These are phyloP conservation scores for Lepisosteus osseus DNA, from an alignment of 2,113 vertebrate species.

Conservation along the genomic window DNA sequence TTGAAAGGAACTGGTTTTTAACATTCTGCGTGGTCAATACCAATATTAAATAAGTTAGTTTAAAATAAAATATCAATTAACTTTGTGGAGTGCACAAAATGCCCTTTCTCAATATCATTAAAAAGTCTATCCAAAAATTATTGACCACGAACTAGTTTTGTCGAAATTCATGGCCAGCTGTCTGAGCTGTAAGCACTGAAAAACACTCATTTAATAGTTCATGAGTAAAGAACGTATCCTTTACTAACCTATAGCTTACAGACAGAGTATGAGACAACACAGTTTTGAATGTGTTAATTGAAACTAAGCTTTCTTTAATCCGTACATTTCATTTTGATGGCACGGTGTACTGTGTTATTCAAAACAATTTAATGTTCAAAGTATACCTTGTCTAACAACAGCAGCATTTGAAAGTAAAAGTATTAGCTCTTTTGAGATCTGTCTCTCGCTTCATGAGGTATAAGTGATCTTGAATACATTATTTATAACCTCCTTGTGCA, in stretches of 20 bases:
- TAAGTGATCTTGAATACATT: constrained; percentile 72
- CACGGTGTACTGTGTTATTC: constrained; percentile 33
- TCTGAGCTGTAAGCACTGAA: neutral
- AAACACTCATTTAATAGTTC: too few species aligned
- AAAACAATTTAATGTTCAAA: constrained; percentile 50
- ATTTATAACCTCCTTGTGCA: constrained; percentile 65
- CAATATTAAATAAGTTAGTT: too few species aligned
- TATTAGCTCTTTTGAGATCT: constrained; percentile 40
- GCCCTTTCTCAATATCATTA: too few species aligned
- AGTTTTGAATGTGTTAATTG: neutral
- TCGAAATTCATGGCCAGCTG: neutral
- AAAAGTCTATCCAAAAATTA: neutral
- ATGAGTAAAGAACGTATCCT: too few species aligned
- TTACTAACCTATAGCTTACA: too few species aligned
- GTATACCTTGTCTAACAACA: constrained; percentile 36
- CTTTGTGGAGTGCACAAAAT: too few species aligned
- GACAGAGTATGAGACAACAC: neutral
- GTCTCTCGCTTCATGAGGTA: constrained; percentile 57
- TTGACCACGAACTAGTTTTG: neutral
- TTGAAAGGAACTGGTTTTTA: too few species aligned
- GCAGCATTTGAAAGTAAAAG: constrained; percentile 45
- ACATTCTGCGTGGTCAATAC: too few species aligned
- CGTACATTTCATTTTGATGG: constrained; percentile 43
- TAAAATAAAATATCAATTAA: too few species aligned
- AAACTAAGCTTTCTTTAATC: constrained; percentile 13